Evolutionary conservation across 2,888 invertebrate genomes (phyloP), one percentile per base, ranked within the genome.

Genomic region (Sylvicola cinctus): DNA sequence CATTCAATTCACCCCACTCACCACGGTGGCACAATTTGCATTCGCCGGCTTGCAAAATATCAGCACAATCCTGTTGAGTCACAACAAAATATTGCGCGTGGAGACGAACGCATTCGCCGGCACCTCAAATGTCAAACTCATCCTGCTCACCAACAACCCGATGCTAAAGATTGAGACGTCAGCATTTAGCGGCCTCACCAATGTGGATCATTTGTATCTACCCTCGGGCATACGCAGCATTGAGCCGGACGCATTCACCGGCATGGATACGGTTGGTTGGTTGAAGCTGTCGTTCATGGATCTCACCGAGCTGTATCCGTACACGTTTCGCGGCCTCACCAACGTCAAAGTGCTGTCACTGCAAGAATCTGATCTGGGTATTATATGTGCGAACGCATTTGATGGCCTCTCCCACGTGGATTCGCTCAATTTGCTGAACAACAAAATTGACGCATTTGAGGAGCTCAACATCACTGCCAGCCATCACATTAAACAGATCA

Each of bases 251-350:
- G 78, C 83, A 16, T 85, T 85, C 54, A 71, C 71, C 37, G 81
- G 80, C 28, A 63, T 85, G 42, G 81, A 81, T 48, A 72, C 77
- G 3, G 76, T 88, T n/a, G 80, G 79, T 0, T 63, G 75, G 34
- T 60, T 88, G 17, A 83, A 83, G 48, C 52, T 88, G 33, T 75
- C 79, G 12, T 83, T 76, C 47, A 85, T 87, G 80, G 83, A 84
- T 49, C 58, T 88, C 31, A 69, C 71, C 11, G 68, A 70, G 36
- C 57, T 85, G 11, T 58, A 68, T 36, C 64, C 74, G 1, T 70
- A 70, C 45, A 79, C 81, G 1, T 84, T 85, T 46, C 66, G 77
- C 3, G 83, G 83, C 2, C 59, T 85, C 29, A 70, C 70, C 15
- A 73, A 80, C 45, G 74, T 84, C 3, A 70, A 75, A 33, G 65